These are phyloP conservation scores for Himalopsyche anomala DNA, from an alignment of 2,888 invertebrate species.

Conservation along the genomic window DNA sequence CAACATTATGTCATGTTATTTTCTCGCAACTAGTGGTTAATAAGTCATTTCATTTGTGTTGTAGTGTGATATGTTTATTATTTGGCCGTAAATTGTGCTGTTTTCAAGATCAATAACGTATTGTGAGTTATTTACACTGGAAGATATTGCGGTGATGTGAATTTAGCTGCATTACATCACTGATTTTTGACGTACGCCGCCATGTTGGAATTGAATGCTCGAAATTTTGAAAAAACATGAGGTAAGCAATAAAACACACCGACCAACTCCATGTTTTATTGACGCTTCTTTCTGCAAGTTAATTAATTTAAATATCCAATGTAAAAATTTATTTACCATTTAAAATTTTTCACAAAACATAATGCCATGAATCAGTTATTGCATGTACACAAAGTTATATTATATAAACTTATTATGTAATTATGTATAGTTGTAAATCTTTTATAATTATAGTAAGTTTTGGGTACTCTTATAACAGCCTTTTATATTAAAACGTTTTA, in stretches of 20 bases:
- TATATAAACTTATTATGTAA: too few relatives aligned
- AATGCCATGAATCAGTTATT: too few relatives aligned
- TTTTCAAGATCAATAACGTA: slow-evolving; percentile 14
- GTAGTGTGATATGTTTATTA: neutral
- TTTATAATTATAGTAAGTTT: too few relatives aligned
- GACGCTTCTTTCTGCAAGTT: neutral
- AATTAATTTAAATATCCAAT: too few relatives aligned
- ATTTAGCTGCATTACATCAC: neutral
- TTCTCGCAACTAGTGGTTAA: neutral
- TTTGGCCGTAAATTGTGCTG: neutral
- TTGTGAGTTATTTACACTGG: neutral
- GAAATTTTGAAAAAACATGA: slow-evolving; percentile 53
- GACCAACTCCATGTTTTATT: neutral
- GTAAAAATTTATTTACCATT: too few relatives aligned
- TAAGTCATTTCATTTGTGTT: neutral
- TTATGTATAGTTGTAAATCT: too few relatives aligned
- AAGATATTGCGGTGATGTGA: neutral
- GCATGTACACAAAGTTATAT: too few relatives aligned
- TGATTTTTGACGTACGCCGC: slow-evolving; percentile 19
- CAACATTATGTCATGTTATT: too few relatives aligned
- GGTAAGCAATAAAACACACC: slow-evolving; percentile 45
- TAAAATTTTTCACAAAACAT: too few relatives aligned
- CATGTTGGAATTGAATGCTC: slow-evolving; percentile 60
- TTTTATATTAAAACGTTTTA: too few relatives aligned
- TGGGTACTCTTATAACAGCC: too few relatives aligned